These are phyloP conservation scores for Zoanthus solanderi DNA, from an alignment of 92 coral and sea anemone genomes.

Conservation along the genomic window DNA sequence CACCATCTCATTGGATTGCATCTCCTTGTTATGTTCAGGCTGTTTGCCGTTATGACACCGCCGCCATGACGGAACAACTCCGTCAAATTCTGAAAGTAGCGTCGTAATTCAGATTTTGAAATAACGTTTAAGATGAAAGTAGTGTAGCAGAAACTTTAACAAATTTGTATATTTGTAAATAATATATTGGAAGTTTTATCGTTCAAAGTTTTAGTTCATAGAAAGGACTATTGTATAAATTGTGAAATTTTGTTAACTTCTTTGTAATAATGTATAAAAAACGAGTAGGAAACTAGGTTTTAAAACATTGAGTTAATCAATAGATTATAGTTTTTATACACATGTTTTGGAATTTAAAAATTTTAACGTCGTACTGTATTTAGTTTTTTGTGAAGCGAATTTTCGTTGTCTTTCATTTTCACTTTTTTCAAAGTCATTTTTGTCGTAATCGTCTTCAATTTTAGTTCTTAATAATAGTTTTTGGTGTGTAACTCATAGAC, in stretches of 20 bases:
- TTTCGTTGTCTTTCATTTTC: neutral
- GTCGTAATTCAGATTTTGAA: conserved; percentile 61
- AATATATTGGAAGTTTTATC: conserved; percentile 63
- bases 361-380: neutral
- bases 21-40: conserved; percentile 55
- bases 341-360: neutral
- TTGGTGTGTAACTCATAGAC: neutral
- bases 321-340: neutral
- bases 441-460: neutral
- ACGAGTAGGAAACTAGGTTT: conserved; percentile 21
- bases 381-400: neutral
- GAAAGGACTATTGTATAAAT: conserved; percentile 33
- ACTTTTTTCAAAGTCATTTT: neutral
- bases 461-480: neutral
- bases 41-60: conserved; percentile 71
- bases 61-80: conserved; percentile 87
- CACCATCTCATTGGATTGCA: conserved; percentile 92
- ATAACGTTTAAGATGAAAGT: conserved; percentile 26
- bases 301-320: conserved; percentile 9
- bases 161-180: conserved; percentile 97
- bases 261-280: conserved; percentile 18
- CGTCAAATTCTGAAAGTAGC: conserved; percentile 82
- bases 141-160: conserved; percentile 72
- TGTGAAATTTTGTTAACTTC: conserved; percentile 37
- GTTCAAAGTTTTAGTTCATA: conserved; percentile 46